These are phyloP conservation scores for Notothenia coriiceps DNA, from an alignment of 2,113 vertebrate species.

Conservation along the genomic window DNA sequence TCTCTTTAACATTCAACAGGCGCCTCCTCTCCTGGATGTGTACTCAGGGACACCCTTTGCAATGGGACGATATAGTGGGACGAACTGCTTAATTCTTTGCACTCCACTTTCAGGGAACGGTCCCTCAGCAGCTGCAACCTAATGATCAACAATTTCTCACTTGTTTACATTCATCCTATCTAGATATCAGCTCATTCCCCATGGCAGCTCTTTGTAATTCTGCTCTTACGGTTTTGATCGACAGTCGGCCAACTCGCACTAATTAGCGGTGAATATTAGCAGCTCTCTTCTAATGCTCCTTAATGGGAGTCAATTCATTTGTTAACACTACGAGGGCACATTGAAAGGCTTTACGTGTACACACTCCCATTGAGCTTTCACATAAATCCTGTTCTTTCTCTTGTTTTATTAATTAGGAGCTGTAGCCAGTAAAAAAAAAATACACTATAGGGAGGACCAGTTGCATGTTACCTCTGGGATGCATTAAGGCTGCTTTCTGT, in stretches of 20 bases:
- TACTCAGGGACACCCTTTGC: slow-evolving; percentile 26
- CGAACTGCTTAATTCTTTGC: slow-evolving; percentile 26
- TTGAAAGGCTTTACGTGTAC: slow-evolving; percentile 30
- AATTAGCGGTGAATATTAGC: slow-evolving; percentile 73
- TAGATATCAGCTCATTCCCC: slow-evolving; percentile 42
- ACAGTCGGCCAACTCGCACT: slow-evolving; percentile 59
- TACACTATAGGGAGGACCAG: slow-evolving; percentile 23
- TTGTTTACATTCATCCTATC: slow-evolving; percentile 65
- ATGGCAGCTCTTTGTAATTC: slow-evolving; percentile 50
- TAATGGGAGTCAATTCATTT: slow-evolving; percentile 68
- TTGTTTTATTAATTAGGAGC: slow-evolving; percentile 67
- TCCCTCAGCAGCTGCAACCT: slow-evolving; percentile 36
- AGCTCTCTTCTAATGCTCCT: slow-evolving; percentile 57
- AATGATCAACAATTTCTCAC: slow-evolving; percentile 61
- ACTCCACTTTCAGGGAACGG: not conserved
- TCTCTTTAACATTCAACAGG: slow-evolving; percentile 53
- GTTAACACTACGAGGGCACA: slow-evolving; percentile 57
- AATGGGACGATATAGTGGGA: not conserved
- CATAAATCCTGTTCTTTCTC: slow-evolving; percentile 64
- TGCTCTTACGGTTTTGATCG: slow-evolving; percentile 56
- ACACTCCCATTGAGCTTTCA: slow-evolving; percentile 45
- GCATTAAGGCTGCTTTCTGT: slow-evolving; percentile 1
- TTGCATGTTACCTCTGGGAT: slow-evolving; percentile 38
- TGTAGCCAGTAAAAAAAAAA: slow-evolving; percentile 24
- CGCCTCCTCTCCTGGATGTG: slow-evolving; percentile 3